These are phyloP conservation scores for Syngnathus rostellatus DNA, from an alignment of 2,797 vertebrate species.

Conservation along the genomic window DNA sequence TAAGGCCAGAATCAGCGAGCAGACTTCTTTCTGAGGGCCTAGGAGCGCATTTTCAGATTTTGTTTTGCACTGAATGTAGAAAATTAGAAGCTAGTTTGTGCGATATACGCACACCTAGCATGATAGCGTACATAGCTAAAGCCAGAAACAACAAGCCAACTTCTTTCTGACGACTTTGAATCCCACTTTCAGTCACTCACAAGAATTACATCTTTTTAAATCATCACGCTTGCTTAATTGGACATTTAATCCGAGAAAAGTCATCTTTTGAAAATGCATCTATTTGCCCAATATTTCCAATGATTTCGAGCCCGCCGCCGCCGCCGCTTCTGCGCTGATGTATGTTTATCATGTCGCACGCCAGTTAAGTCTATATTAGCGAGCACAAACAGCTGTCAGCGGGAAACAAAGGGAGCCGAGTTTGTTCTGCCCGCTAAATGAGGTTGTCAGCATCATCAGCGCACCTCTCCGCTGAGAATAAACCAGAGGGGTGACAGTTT, in stretches of 20 bases:
- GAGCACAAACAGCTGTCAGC: slow-evolving; percentile 37
- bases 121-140: neutral
- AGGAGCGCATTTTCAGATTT: no score
- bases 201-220: neutral
- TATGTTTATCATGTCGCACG: slow-evolving; percentile 27
- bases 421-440: slow-evolving; percentile 41
- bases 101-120: neutral
- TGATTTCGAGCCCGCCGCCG: slow-evolving; percentile 10
- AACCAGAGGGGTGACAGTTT: slow-evolving; percentile 17
- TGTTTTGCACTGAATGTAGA: neutral
- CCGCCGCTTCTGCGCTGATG: neutral
- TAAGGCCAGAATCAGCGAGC: no score
- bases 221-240: slow-evolving; percentile 2
- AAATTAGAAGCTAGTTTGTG: neutral
- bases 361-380: slow-evolving; percentile 23
- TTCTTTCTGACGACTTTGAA: neutral
- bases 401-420: slow-evolving; percentile 37
- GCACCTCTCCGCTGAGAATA: slow-evolving; percentile 30
- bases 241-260: slow-evolving; percentile 12
- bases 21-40: no score
- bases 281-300: slow-evolving; percentile 6
- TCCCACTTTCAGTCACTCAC: neutral
- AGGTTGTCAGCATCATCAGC: slow-evolving; percentile 48
- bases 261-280: slow-evolving; percentile 6
- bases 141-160: neutral